Evolutionary conservation across 30 jellyfish, hydroid and myxozoan genomes (phyloP).

Genomic region (Hydractinia symbiolongicarpus): DNA sequence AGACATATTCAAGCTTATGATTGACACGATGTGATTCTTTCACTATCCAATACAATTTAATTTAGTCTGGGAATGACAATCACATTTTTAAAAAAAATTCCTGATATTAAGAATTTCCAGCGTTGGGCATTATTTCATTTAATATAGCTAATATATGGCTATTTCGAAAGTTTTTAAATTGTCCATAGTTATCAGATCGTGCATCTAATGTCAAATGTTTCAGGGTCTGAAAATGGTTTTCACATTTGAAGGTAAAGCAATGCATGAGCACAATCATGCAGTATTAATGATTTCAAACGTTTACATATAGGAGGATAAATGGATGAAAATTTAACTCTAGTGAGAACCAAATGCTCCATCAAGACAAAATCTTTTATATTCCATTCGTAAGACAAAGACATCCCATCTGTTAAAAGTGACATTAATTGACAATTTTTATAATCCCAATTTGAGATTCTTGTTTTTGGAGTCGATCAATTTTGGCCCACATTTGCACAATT

Average conservation of each 20-base stretch:
- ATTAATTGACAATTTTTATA: neutral
- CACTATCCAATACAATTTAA: too few species aligned
- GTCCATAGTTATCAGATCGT: neutral
- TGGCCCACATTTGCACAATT: too few species aligned
- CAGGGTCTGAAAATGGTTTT: neutral
- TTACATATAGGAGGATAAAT: constrained; percentile 5
- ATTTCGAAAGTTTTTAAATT: neutral
- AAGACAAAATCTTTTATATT: neutral
- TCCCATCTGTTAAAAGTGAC: neutral
- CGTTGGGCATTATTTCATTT: neutral
- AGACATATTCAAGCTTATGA: too few species aligned
- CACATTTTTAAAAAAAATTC: neutral
- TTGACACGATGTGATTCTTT: too few species aligned
- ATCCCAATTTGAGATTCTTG: neutral
- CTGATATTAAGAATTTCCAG: neutral
- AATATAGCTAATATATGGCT: neutral
- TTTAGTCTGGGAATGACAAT: too few species aligned
- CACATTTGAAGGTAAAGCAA: neutral
- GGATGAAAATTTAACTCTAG: neutral
- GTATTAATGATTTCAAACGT: neutral
- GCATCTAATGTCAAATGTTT: neutral
- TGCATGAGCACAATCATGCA: neutral
- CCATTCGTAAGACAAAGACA: neutral
- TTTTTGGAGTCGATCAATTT: too few species aligned
- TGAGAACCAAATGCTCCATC: neutral